Base-by-base conservation (phyloP, 2,888 invertebrate genomes). In the Hoplodrina ambigua region DNA sequence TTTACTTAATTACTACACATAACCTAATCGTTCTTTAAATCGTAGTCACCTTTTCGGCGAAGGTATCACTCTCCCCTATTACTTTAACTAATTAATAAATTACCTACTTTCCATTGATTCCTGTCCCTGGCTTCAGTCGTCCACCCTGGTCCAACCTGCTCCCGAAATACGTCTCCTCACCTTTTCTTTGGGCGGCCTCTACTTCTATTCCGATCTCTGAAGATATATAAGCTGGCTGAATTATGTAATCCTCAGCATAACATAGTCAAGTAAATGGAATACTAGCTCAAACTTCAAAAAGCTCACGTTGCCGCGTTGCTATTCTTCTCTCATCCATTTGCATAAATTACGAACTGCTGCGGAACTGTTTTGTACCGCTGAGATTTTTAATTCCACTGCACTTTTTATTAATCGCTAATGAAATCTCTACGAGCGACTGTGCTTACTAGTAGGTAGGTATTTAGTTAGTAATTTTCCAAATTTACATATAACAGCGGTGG, bases 311-410 rank as follows among this genome's bases (percentile, higher is more conserved):
- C 53, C 52, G 10, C 46, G n/a, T 54, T 62, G 71, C 53, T 57
- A 76, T 74, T 66, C 75, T 67, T 64, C 57, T 41, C 60, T 10
- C 46, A 13, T 64, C 56, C 63, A 80, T 80, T 80, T 60, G 52
- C 60, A 80, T 78, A 75, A 80, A 78, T 75, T 80, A 75, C 30
- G 65, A 77, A 65, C 58, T 80, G 60, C 75, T 30, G 54, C 49
- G 19, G 11, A 52, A 64, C 33, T 58, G 44, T 52, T 66, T 44
- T 25, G 46, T 25, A 33, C 20, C 19, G 25, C 61, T n/a, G 61
- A 25, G 41, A 10, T 53, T 80, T 77, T 80, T 62, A 65, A 80
- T 70, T 80, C n/a, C 33, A 49, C 7, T 59, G 20, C 52, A 50
- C 49, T 63, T 68, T 65, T 68, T 66, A 44, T 50, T 57, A 33